Evolutionary conservation across 35 echinoderm and acorn worm species (phyloP).

Genomic region (Hemicentrotus pulcherrimus): DNA sequence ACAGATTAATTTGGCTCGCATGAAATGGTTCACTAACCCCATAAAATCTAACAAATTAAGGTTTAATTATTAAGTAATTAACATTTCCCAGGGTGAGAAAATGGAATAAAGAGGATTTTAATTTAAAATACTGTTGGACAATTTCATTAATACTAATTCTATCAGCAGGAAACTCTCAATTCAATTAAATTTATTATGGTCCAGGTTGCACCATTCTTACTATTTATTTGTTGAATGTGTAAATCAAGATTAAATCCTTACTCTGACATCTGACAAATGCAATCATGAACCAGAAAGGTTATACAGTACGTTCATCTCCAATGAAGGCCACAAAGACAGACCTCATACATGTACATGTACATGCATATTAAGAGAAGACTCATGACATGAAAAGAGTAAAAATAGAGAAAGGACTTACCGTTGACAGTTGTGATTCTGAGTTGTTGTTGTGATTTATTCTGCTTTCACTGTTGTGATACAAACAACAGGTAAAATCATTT

Average conservation of each 20-base stretch:
- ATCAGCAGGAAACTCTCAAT: not conserved
- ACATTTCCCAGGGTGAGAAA: not conserved
- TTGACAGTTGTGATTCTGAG: constrained; percentile 44
- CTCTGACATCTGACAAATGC: no score
- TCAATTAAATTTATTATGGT: not conserved
- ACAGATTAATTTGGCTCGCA: not conserved
- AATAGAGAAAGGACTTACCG: not conserved
- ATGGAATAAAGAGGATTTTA: not conserved
- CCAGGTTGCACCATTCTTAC: not conserved
- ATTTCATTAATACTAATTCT: not conserved
- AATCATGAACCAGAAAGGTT: no score
- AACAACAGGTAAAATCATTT: not conserved
- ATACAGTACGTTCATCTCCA: no score
- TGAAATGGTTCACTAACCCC: not conserved
- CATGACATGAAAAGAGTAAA: not conserved
- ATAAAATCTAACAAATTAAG: not conserved
- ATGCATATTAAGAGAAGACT: not conserved
- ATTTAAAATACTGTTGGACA: not conserved
- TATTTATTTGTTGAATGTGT: not conserved
- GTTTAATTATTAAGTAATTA: not conserved
- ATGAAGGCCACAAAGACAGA: no score
- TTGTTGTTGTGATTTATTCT: constrained; percentile 45
- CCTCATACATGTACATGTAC: no score
- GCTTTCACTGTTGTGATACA: constrained; percentile 24
- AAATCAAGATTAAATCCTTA: not conserved